Evolutionary conservation across 2,113 vertebrate species (phyloP).

Genomic region (Pungitius pungitius): DNA sequence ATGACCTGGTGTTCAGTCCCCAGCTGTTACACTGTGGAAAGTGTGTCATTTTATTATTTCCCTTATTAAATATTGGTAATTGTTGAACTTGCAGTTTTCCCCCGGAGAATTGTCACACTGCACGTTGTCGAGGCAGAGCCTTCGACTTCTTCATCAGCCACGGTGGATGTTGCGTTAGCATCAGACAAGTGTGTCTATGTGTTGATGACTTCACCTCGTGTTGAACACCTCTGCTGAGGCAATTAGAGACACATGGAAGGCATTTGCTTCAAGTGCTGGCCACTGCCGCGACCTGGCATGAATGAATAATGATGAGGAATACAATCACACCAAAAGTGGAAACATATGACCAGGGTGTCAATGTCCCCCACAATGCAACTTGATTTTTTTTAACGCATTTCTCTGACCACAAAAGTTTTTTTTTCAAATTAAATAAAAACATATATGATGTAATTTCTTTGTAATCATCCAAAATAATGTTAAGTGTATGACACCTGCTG

Average conservation of each 20-base stretch:
- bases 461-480: too few relatives aligned
- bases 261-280: slow-evolving; percentile 85
- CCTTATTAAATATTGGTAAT: neutral
- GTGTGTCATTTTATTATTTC: too few relatives aligned
- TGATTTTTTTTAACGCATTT: slow-evolving; percentile 72
- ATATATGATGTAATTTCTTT: too few relatives aligned
- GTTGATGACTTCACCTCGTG: slow-evolving; percentile 77
- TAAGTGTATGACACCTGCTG: too few relatives aligned
- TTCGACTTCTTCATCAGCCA: neutral
- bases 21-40: neutral
- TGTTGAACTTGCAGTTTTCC: neutral
- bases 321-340: slow-evolving; percentile 95
- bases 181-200: slow-evolving; percentile 68
- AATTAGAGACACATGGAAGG: slow-evolving; percentile 90
- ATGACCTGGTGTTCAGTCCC: neutral
- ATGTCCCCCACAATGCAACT: slow-evolving; percentile 83
- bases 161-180: slow-evolving; percentile 15
- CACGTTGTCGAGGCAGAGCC: neutral
- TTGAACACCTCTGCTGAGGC: slow-evolving; percentile 68
- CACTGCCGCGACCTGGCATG: slow-evolving; percentile 89
- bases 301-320: slow-evolving; percentile 90
- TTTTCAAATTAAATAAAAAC: too few relatives aligned
- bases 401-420: slow-evolving; percentile 43
- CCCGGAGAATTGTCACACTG: neutral
- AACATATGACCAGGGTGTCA: slow-evolving; percentile 87